Percentiles rank a stretch among this genome's conserved stretches.
Evolutionary conservation across 2,113 vertebrate genomes (phyloP).

Genomic region (Aptenodytes forsteri): DNA sequence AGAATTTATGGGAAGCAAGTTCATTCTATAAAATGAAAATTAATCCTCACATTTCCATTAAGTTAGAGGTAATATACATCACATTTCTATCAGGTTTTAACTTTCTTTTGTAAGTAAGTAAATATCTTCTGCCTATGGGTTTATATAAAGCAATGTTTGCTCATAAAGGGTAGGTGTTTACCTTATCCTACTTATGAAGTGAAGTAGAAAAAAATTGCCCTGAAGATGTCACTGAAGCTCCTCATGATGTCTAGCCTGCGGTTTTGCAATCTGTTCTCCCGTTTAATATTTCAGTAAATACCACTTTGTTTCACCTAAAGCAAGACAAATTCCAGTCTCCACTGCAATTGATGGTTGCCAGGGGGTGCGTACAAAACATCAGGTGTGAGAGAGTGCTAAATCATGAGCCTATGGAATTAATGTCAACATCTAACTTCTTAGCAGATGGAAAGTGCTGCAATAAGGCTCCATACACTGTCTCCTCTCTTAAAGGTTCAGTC

Average conservation of each 20-base stretch:
- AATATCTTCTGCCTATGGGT: constrained; percentile 35
- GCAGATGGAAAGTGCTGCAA: constrained; percentile 60
- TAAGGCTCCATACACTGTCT: not conserved
- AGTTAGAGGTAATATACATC: not conserved
- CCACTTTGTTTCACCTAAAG: constrained; percentile 74
- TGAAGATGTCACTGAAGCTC: constrained; percentile 65
- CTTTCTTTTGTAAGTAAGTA: constrained; percentile 37
- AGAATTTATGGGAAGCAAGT: not conserved
- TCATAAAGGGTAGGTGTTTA: constrained; percentile 68
- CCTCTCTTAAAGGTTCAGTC: not conserved
- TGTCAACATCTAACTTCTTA: constrained; percentile 30
- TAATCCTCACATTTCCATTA: not conserved
- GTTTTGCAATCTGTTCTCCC: constrained; percentile 75
- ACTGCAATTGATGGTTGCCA: constrained; percentile 54
- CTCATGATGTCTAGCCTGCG: constrained; percentile 65
- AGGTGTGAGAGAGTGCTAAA: constrained; percentile 64
- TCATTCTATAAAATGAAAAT: not conserved
- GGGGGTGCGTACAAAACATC: constrained; percentile 46
- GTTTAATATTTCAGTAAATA: constrained; percentile 77
- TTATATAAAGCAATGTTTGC: constrained; percentile 61
- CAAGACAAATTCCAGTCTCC: constrained; percentile 72
- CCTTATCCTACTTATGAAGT: constrained; percentile 72
- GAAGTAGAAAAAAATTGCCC: constrained; percentile 70
- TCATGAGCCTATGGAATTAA: constrained; percentile 59
- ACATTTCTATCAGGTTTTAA: constrained; percentile 2